Base-by-base conservation (phyloP, 2,797 vertebrate species). In the Podargus strigoides region DNA sequence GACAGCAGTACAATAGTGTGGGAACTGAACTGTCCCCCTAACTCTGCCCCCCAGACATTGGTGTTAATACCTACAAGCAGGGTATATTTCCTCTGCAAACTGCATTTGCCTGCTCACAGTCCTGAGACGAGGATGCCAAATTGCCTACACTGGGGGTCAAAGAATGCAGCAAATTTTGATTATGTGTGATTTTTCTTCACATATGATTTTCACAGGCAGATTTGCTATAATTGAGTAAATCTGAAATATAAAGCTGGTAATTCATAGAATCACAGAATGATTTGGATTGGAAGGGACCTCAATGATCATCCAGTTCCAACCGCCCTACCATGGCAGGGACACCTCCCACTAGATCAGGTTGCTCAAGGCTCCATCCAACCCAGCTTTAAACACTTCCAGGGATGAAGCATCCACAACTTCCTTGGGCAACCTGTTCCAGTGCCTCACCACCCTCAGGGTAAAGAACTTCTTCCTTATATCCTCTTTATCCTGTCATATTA, bases 21-120 rank as follows among this genome's bases (percentile, higher is more conserved):
- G 20, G 21, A 78, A 69, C 11, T 36, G 17, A 88, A n/a, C 0
- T n/a, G 17, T 5, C 24, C 23, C 30, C 36, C 11, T 28, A 68
- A 5, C 18, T 41, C 18, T 4, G 23, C 2, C 8, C 28, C 23
- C 44, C 52, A 22, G 44, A 36, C 13, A 39, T 1, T 0, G 0
- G 39, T 37, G 13, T 46, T 39, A 87, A 52, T 6, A 55, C 18
- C 26, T 13, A 58, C 21, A 42, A 39, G 22, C n/a, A 79, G 24
- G 37, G 15, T n/a, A 84, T 8, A 60, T 17, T 32, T n/a, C 7
- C 32, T 47, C 63, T 44, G 16, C 10, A 75, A 64, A 46, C 30
- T 19, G 36, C 23, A 20, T 41, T 49, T 92, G 10, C 14, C 74
- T 82, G 74, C 67, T 63, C 7, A 6, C 0, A 34, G 22, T 27